Base-by-base conservation (phyloP, 2,797 vertebrate genomes). In the Tamandua tetradactyla region DNA sequence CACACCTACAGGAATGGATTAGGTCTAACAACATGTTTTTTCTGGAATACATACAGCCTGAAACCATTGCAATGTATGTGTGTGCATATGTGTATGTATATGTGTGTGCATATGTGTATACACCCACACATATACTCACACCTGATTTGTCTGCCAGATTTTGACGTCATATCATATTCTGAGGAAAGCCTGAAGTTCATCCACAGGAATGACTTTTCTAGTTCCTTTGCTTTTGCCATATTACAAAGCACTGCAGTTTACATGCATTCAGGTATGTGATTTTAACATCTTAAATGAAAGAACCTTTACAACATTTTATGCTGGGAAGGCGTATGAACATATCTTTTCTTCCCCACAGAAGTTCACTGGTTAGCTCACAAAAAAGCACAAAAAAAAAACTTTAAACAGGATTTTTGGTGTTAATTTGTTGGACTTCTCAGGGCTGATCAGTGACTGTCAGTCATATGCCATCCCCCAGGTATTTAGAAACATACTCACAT, bases 101-200 rank as follows among this genome's bases (percentile, higher is more conserved):
- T 52, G 17, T 52, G 52, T 18, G 15, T 52, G 52, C 18, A 5
- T 17, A 52, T 52, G 18, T 17, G 15, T 52, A 15, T 52, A 17
- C 18, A 52, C 5, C 52, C 52, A 52, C 15, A 17, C 15, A 52
- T 15, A 52, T 17, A 52, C 15, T 91, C 47, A 94, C 37, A 71
- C 68, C 84, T 87, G 64, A 17, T 91, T 96, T 82, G 25, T 92
- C 79, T 87, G 32, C 52, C 76, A 94, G 66, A 85, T 92, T 55
- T 74, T 90, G 66, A 95, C 69, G 49, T 61, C 62, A 93, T 17
- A 85, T 12, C 2, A 14, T 32, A 2, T 87, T 32, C 71, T 79
- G 25, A 92, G 13, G 55, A 92, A 94, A 94, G 44, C 11, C 83
- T 79, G n/a, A 72, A 14, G 7, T 37, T 10, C 55, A 27, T 79